Evolutionary conservation across 1,140 invertebrate species (phyloP).

Genomic region (Diorhabda sublineata): DNA sequence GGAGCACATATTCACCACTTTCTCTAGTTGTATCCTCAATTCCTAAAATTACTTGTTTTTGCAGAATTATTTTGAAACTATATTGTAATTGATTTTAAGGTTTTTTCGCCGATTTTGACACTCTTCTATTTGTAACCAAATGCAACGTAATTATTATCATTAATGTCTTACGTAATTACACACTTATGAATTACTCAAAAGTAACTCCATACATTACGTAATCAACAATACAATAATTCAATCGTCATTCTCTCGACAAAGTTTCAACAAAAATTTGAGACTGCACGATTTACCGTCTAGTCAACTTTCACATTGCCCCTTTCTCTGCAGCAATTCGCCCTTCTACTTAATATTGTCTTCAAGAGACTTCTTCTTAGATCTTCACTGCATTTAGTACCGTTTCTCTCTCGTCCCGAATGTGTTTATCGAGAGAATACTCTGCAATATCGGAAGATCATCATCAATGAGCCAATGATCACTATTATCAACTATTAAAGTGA

Average conservation of each 20-base stretch:
- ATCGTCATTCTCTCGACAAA: neutral
- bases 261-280: neutral
- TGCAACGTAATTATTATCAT: too few relatives aligned
- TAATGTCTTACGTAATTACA: too few relatives aligned
- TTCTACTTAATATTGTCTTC: neutral
- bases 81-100: too few relatives aligned
- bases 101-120: too few relatives aligned
- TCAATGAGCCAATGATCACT: conserved; percentile 2
- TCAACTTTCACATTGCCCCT: neutral
- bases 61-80: too few relatives aligned
- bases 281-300: neutral
- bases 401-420: neutral
- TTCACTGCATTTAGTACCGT: neutral
- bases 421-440: neutral
- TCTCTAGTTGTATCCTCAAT: too few relatives aligned
- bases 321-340: neutral
- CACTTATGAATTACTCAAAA: too few relatives aligned
- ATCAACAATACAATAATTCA: neutral
- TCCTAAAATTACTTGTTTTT: too few relatives aligned
- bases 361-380: neutral
- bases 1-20: too few relatives aligned
- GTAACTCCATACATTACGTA: neutral
- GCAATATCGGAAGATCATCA: neutral
- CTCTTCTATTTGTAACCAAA: too few relatives aligned
- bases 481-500: neutral